These are phyloP conservation scores for Dynastes tityus DNA, from an alignment of 2,888 invertebrate genomes.

Conservation along the genomic window DNA sequence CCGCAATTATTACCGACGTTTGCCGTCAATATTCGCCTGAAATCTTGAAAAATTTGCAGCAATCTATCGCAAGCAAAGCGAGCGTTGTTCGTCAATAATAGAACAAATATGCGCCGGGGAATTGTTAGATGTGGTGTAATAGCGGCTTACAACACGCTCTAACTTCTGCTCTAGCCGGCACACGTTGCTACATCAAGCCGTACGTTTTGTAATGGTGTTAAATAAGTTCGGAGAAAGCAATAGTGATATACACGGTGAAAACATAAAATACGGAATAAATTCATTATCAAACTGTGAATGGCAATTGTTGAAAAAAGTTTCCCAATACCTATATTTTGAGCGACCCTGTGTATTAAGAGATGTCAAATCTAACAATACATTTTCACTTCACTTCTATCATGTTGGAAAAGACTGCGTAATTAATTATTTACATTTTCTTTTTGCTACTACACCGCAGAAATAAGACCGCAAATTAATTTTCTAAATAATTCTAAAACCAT, in stretches of 20 bases:
- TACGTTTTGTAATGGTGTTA: conserved; percentile 30
- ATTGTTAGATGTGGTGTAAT: conserved; percentile 12
- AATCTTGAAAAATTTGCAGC: not conserved
- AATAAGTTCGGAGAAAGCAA: conserved; percentile 42
- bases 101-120: not conserved
- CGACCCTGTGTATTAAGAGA: no score
- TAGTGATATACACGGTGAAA: not conserved
- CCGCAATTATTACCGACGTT: conserved; percentile 23
- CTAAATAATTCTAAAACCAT: no score
- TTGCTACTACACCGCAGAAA: no score
- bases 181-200: conserved; percentile 17
- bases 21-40: conserved; percentile 2
- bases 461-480: no score
- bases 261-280: not conserved
- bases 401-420: no score
- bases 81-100: not conserved
- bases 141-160: conserved; percentile 21
- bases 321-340: no score
- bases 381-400: no score
- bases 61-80: not conserved
- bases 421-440: no score
- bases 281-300: no score
- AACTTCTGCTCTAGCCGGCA: not conserved
- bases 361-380: no score
- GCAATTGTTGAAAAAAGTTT: no score